Evolutionary conservation across 2,113 vertebrate genomes (phyloP), one percentile per base, ranked within the genome.

Genomic region (Cololabis saira): DNA sequence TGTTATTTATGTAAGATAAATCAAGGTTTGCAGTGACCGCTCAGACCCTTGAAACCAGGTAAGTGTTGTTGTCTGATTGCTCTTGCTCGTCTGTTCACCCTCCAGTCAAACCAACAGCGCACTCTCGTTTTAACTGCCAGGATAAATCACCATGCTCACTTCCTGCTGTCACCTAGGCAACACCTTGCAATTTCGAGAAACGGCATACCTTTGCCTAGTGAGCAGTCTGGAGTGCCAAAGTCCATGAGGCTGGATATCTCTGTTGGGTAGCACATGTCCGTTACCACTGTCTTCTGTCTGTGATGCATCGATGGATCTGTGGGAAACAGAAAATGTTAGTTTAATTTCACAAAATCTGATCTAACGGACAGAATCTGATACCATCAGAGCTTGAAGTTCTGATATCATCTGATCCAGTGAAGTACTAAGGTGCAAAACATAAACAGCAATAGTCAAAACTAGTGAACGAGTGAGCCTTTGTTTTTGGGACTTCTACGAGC

Each of bases 201-300:
- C 2, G 12, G 22, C 67, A 62, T 88, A 93, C 92, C 92, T 92
- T 93, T 93, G 65, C 92, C 92, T 16, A 93, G 86, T 1, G 92
- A 89, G 67, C 90, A 93, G 78, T 93, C 92, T 21, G 87, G 86
- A 21, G 89, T 89, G 73, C 86, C 85, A 62, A 93, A 93, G 81
- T 94, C 91, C 90, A 93, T 91, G 76, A 94, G 75, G 86, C 89
- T 91, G 50, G 92, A 91, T 78, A 92, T 93, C 74, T 91, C 90
- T 6, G 89, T 82, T 15, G 90, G 86, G 86, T 92, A 93, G 83
- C 91, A 92, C 87, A 93, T 90, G 82, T 92, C 92, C 12, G 87
- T 91, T 79, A 92, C 80, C 60, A 89, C 45, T 2, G 91, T 75
- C 85, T 93, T 93, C 80, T 91, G 90, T 61, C 92, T 87, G 78